phyloP scores from a whole-genome alignment of 2,888 invertebrate genomes.

The Laspeyria flexula region DNA sequence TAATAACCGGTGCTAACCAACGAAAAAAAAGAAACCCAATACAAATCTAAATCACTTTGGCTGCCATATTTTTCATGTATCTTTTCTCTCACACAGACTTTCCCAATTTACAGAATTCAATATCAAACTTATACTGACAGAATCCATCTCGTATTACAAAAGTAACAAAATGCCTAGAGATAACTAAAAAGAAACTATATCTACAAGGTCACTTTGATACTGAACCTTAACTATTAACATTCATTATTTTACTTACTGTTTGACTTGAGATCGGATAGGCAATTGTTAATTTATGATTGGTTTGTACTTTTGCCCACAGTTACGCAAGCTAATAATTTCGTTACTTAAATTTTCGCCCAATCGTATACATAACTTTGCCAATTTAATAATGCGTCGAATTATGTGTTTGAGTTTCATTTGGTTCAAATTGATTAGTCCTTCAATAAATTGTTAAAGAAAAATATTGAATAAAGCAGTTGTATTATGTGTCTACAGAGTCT shows the following conservation, averaged over 20 bases:
- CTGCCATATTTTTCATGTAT: no score
- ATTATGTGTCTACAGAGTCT: no score
- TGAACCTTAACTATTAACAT: neutral
- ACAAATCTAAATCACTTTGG: no score
- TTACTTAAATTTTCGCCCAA: conserved; percentile 56
- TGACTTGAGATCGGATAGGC: conserved; percentile 56
- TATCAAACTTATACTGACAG: neutral
- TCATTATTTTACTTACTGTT: conserved; percentile 47
- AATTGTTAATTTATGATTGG: conserved; percentile 74
- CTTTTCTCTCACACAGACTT: no score
- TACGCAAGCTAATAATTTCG: conserved; percentile 72
- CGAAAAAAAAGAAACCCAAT: no score
- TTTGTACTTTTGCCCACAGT: conserved; percentile 63
- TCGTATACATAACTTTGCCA: conserved; percentile 60
- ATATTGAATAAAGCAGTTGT: neutral
- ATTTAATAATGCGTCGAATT: conserved; percentile 57
- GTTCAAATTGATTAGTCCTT: conserved; percentile 10
- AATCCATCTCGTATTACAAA: neutral
- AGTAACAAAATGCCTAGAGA: neutral
- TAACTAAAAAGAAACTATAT: neutral
- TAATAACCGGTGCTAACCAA: no score
- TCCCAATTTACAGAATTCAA: neutral
- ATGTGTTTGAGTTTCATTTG: conserved; percentile 16
- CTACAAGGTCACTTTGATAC: conserved; percentile 9
- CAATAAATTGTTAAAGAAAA: conserved; percentile 3